Base-by-base conservation (phyloP, 2,797 vertebrate genomes). In the Thripadectes ignobilis region DNA sequence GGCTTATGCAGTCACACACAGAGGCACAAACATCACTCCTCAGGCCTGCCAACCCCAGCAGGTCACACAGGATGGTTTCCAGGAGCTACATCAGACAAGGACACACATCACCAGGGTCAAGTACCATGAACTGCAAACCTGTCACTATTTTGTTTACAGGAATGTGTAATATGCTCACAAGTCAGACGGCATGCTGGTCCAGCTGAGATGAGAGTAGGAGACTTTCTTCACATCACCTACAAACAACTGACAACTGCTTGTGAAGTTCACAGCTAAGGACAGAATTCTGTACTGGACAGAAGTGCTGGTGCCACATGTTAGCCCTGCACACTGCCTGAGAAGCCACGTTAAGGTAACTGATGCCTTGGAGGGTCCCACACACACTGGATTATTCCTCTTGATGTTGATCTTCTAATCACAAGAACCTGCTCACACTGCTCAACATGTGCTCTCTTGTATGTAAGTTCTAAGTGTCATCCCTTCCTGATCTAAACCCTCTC, bases 141-240 rank as follows among this genome's bases (percentile, higher is more conserved):
- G 15, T 6, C 67, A 77, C 57, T 29, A 16, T 21, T 71, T 43
- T 30, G 14, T 52, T 81, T 19, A 71, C 54, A 71, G 29, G 18
- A 48, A 84, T 2, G 30, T 18, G 51, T 20, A 34, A 36, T 0
- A 3, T 10, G 61, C 29, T 67, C 43, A 32, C 39, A 71, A 63
- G 27, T 14, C 81, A 57, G 24, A 74, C 38, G 29, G 24, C 43
- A 89, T 5, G 1, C 69, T 65, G 32, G 13, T 38, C 49, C 54
- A 65, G 2, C 15, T 62, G 21, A 72, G 63, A 39, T 0, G 0
- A 22, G 22, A 54, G 8, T 21, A 39, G 14, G 4, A 41, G 23
- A 32, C 41, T 68, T 52, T 43, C 26, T 36, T n/a, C 45, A 27
- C 15, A 11, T 65, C 32, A 27, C 38, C 58, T 52, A 29, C 12